phyloP scores from a whole-genome alignment of 2,113 vertebrate genomes.

The Calidris pugnax region DNA sequence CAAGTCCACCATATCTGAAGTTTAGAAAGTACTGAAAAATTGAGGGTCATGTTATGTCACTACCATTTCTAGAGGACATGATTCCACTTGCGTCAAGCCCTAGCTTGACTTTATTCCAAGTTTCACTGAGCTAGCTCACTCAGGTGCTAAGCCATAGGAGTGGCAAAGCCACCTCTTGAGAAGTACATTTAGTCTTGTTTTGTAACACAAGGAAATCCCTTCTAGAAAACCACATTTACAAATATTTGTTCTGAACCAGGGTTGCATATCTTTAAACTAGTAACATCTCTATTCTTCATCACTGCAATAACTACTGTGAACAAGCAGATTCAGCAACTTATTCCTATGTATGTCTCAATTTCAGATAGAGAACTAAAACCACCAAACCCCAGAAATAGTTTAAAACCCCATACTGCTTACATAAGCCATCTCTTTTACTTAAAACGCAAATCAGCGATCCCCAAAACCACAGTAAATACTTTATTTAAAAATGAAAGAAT shows the following conservation, averaged over 20 bases:
- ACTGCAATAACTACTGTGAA: not conserved
- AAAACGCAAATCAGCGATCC: not conserved
- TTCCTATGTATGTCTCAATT: not conserved
- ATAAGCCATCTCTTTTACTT: not conserved
- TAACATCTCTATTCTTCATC: not conserved
- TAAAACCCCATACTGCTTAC: not conserved
- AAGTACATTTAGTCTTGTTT: not conserved
- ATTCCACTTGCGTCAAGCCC: not conserved
- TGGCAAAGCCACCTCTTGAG: not conserved
- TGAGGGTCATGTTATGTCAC: not conserved
- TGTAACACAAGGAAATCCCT: not conserved
- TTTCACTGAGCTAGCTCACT: not conserved
- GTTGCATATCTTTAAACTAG: not conserved
- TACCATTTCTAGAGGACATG: not conserved
- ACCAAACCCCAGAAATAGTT: not conserved
- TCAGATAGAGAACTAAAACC: not conserved
- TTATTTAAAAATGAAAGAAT: constrained; percentile 22
- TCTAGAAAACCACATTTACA: not conserved
- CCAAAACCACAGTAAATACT: not conserved
- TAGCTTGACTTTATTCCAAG: not conserved
- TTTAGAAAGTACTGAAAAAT: not conserved
- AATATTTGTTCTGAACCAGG: not conserved
- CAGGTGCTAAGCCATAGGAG: not conserved
- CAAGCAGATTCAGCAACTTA: not conserved
- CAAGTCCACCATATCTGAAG: not conserved